Evolutionary conservation across 2,113 vertebrate species (phyloP).

Genomic region (Argyrosomus japonicus): DNA sequence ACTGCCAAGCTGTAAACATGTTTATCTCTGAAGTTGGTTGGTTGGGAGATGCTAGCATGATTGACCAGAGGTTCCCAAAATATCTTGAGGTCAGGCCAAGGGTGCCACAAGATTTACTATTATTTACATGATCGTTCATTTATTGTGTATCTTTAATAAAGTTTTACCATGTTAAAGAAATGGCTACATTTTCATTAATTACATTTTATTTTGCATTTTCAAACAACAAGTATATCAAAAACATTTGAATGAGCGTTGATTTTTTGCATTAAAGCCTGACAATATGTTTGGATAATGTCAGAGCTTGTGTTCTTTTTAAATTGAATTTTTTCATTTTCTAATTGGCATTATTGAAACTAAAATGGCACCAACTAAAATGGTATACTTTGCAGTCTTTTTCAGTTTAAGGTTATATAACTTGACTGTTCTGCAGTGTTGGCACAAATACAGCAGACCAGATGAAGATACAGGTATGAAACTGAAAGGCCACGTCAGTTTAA

Average conservation of each 20-base stretch:
- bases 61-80: not conserved
- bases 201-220: no score
- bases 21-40: no score
- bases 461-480: not conserved
- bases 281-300: not conserved
- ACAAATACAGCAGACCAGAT: constrained; percentile 6
- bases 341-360: not conserved
- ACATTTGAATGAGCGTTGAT: not conserved
- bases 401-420: not conserved
- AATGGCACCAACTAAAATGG: no score
- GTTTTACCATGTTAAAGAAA: not conserved
- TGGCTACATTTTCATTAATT: no score
- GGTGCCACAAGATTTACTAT: not conserved
- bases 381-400: not conserved
- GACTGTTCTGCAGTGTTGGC: not conserved
- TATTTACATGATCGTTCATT: no score
- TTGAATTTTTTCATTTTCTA: not conserved
- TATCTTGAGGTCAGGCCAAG: not conserved
- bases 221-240: not conserved
- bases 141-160: not conserved
- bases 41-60: not conserved
- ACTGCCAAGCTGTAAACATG: no score
- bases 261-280: constrained; percentile 10
- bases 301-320: not conserved
- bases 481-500: constrained; percentile 34